Base-by-base conservation (phyloP, 1,140 invertebrate species). In the Platyscapa corneri region DNA sequence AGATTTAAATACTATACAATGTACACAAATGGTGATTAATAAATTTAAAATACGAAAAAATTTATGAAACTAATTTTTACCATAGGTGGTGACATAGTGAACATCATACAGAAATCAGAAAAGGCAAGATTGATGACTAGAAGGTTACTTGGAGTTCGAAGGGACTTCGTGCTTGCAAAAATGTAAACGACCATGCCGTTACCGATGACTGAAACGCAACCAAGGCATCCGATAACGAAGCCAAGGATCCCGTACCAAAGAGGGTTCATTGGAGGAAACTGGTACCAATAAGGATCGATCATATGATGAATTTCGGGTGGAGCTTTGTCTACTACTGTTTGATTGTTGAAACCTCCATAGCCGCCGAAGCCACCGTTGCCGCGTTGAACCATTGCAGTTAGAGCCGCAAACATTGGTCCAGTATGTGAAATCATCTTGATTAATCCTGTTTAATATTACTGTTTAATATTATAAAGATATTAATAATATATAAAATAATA, bases 51-150 rank as follows among this genome's bases (percentile, higher is more conserved):
- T 46, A 46, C 42, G 12, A 7, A 5, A 5, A 46, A 12, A 27
- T 46, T 0, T 14, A 46, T 75, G 23, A 46, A n/a, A 49, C 6
- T 30, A 3, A 16, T 30, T 75, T 65, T 84, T 53, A 93, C 95
- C 96, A 98, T 97, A 84, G 97, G 94, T 34, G 97, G 97, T 87
- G 96, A 95, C 96, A 97, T 97, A 82, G 92, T 93, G 83, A 96
- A 94, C 97, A 98, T 98, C 96, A 98, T 98, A 53, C 96, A 92
- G 89, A 98, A 97, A 90, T 98, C 97, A 18, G 96, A 97, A 90
- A 98, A 96, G 10, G 97, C 97, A 87, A 98, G 94, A 93, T 98
- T 98, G 60, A 98, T 95, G 20, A 98, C 96, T 39, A 97, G 94
- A 81, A 98, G 91, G 92, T 98, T 98, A 83, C 97, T 97, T 18